Evolutionary conservation across 2,888 invertebrate genomes (phyloP).

Genomic region (Cactoblastis cactorum): DNA sequence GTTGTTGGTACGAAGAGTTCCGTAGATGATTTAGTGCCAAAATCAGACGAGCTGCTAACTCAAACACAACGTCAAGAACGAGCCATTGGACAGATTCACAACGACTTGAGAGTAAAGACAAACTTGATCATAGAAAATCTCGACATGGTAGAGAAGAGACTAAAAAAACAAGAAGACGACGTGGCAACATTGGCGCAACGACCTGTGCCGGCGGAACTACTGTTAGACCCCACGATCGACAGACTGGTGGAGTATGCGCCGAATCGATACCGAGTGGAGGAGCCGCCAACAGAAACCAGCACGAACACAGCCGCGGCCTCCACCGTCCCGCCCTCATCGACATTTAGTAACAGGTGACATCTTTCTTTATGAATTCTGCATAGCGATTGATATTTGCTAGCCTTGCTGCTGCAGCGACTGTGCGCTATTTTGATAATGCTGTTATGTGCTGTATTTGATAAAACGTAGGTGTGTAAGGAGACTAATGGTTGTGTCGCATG

Average conservation of each 20-base stretch:
- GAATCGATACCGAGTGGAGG: conserved; percentile 79
- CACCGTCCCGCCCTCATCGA: conserved; percentile 45
- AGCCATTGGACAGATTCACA: conserved; percentile 92
- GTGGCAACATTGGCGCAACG: conserved; percentile 88
- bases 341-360: conserved; percentile 66
- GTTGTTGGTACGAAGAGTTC: conserved; percentile 93
- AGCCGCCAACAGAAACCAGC: conserved; percentile 56
- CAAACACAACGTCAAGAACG: conserved; percentile 93
- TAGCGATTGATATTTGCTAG: conserved; percentile 36
- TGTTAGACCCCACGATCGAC: conserved; percentile 87
- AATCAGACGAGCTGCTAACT: conserved; percentile 90
- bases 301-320: conserved; percentile 58
- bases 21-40: conserved; percentile 90
- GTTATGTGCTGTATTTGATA: conserved; percentile 15
- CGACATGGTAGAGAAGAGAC: conserved; percentile 89
- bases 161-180: conserved; percentile 92
- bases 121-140: conserved; percentile 93
- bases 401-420: conserved; percentile 29
- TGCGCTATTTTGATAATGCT: conserved; percentile 34
- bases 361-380: conserved; percentile 40
- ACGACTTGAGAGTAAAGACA: conserved; percentile 88
- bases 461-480: conserved; percentile 33
- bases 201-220: conserved; percentile 85
- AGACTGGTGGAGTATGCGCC: conserved; percentile 88
- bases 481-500: conserved; percentile 66